Conservation (phyloP, 2,888 invertebrate species). For the Aquatica leii region DNA sequence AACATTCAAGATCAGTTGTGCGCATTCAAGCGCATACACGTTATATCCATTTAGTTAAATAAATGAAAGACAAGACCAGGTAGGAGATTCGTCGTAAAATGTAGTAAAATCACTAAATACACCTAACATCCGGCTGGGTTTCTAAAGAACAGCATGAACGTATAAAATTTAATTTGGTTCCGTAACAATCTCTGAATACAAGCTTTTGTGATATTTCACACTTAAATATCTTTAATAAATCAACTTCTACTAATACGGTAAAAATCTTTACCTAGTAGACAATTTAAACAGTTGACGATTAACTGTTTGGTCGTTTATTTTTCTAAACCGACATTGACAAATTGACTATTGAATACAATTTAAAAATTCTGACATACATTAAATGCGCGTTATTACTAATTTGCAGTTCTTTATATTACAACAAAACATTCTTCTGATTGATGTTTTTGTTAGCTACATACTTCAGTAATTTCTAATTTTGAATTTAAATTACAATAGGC, state of each 20-base stretch:
- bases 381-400: no score
- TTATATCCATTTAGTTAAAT: neutral
- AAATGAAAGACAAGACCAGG: constrained; percentile 9
- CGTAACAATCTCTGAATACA: constrained; percentile 26
- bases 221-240: constrained; percentile 26
- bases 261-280: neutral
- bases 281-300: neutral
- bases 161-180: constrained; percentile 35
- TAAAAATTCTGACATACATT: no score
- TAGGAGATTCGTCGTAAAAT: constrained; percentile 25
- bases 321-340: neutral
- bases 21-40: neutral
- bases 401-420: no score
- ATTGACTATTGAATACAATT: no score
- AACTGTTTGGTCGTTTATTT: neutral
- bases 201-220: constrained; percentile 26
- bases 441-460: no score
- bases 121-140: constrained; percentile 28
- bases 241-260: constrained; percentile 14
- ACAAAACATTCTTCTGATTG: no score
- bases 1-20: neutral
- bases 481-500: no score
- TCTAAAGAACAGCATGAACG: constrained; percentile 36
- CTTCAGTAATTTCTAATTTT: no score
- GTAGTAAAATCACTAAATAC: constrained; percentile 35